A percentile compares a stretch with the other conserved stretches of the same genome.
Evolutionary conservation across 2,113 vertebrate species (phyloP).

Genomic region (Taurulus bubalis): DNA sequence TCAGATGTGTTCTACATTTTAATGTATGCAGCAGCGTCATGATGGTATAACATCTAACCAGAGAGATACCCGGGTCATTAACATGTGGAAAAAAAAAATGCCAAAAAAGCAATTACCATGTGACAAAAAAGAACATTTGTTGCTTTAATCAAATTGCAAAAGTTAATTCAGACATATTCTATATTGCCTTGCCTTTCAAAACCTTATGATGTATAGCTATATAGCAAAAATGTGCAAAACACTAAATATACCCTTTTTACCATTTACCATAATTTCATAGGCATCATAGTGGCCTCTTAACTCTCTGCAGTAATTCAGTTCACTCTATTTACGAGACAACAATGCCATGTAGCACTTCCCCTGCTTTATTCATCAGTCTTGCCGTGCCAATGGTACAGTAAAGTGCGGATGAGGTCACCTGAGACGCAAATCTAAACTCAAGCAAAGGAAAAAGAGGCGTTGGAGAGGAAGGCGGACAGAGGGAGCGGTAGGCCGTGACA

Average conservation of each 20-base stretch:
- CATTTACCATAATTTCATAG: neutral
- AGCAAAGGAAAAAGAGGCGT: constrained; percentile 37
- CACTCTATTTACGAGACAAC: constrained; percentile 2
- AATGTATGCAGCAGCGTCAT: constrained; percentile 21
- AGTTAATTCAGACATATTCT: constrained; percentile 14
- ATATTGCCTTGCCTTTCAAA: neutral
- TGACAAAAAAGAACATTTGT: constrained; percentile 4
- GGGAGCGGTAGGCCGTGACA: constrained; percentile 63
- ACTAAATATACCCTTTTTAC: neutral
- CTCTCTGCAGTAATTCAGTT: neutral
- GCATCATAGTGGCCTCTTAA: neutral
- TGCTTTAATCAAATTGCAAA: constrained; percentile 8
- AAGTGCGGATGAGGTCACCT: constrained; percentile 38
- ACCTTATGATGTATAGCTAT: neutral
- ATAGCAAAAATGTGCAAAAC: neutral
- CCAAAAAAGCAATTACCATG: neutral
- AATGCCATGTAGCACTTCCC: neutral
- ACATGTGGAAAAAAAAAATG: constrained; percentile 5
- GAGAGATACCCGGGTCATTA: neutral
- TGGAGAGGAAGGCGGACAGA: constrained; percentile 50
- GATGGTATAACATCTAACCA: constrained; percentile 25
- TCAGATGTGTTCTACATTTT: constrained; percentile 56
- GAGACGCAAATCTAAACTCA: constrained; percentile 44
- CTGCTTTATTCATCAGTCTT: neutral
- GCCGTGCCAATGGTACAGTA: constrained; percentile 45